Percentiles rank a stretch among this genome's conserved stretches.
These are phyloP conservation scores for Macrotus californicus DNA, from an alignment of 2,113 vertebrate species.

Conservation along the genomic window DNA sequence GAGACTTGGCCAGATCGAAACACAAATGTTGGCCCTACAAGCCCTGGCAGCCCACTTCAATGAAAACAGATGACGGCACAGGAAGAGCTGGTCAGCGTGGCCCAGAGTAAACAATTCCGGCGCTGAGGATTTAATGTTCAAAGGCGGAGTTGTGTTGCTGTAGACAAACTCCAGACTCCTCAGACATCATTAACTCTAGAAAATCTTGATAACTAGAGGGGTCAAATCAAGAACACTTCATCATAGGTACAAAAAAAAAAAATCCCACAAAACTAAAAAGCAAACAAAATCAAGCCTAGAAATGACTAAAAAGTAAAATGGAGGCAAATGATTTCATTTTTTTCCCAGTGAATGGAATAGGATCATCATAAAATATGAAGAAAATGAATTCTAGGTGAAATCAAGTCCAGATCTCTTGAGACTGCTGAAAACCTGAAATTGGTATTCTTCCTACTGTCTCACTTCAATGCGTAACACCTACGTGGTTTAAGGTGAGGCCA, in stretches of 20 bases:
- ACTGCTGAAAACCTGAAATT: not conserved
- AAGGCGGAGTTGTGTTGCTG: not conserved
- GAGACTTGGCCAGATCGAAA: conserved; percentile 35
- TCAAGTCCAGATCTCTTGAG: not conserved
- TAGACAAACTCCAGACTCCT: not conserved
- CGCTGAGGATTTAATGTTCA: conserved; percentile 27
- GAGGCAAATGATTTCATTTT: not conserved
- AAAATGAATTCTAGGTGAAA: conserved; percentile 21
- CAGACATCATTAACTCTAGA: not conserved
- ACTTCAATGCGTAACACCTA: not conserved
- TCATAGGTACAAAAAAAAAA: not conserved
- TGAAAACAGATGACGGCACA: not conserved
- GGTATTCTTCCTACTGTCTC: not conserved
- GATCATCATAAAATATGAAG: not conserved
- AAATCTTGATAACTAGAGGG: not conserved
- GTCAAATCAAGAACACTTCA: not conserved
- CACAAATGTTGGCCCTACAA: not conserved
- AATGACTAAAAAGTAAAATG: not conserved
- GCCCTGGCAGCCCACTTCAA: not conserved
- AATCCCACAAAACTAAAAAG: not conserved
- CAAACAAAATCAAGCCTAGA: not conserved
- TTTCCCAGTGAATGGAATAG: not conserved
- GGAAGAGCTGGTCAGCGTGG: not conserved
- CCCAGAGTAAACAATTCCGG: not conserved
- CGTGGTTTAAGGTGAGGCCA: conserved; percentile 18